Evolutionary conservation across 1,140 invertebrate genomes (phyloP).

Genomic region (Planococcus citri): DNA sequence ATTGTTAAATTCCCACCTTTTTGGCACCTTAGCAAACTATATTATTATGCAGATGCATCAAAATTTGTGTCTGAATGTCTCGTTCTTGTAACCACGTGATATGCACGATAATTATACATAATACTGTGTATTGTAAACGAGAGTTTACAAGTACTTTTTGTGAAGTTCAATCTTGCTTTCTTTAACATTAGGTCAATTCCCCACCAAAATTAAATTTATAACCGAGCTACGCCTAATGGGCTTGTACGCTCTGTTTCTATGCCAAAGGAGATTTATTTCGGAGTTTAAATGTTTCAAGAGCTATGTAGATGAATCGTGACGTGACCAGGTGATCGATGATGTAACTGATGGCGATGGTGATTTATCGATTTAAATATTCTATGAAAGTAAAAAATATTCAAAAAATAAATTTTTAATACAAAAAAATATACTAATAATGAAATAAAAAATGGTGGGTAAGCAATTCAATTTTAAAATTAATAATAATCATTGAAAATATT

Average conservation of each 20-base stretch:
- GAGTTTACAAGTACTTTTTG: neutral
- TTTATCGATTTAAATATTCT: too few species aligned
- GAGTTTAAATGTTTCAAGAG: too few species aligned
- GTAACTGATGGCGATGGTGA: too few species aligned
- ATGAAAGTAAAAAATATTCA: too few species aligned
- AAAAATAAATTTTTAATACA: too few species aligned
- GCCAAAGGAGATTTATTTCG: neutral
- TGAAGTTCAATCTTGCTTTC: slow-evolving; percentile 8
- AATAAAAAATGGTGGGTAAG: too few species aligned
- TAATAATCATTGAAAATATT: too few species aligned
- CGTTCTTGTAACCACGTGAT: slow-evolving; percentile 14
- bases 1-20: slow-evolving; percentile 4
- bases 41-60: neutral
- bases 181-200: neutral
- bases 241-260: neutral
- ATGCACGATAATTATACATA: neutral
- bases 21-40: slow-evolving; percentile 9
- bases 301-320: too few species aligned
- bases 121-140: neutral
- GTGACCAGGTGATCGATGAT: too few species aligned
- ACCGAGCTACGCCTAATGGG: neutral
- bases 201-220: slow-evolving; percentile 16
- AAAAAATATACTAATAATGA: too few species aligned
- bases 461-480: too few species aligned
- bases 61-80: neutral